Evolutionary conservation across 2,888 invertebrate genomes (phyloP), one percentile per base, ranked within the genome.

Genomic region (Lasioglossum zephyrum): DNA sequence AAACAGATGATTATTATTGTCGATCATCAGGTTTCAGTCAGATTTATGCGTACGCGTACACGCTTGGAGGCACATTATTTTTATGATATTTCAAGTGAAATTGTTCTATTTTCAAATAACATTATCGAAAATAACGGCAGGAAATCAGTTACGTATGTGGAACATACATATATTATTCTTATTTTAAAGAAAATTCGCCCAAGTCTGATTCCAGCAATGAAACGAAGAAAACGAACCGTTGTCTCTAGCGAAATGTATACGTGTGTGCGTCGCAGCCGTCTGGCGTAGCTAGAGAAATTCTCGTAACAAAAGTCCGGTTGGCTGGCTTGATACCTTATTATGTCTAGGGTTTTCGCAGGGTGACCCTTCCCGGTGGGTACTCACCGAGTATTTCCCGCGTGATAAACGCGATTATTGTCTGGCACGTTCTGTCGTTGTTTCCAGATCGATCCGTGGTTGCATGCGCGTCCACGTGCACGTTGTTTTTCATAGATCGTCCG

Each of bases 391-490:
- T 79, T 85, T 90, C 84, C 84, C 83, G 83, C 84, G 87, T 77
- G 88, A 86, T 87, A 87, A 87, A 82, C 81, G 86, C 88, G 92
- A 89, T 89, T 89, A 89, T 87, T 82, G 87, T 86, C 89, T 82
- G 85, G 60, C 84, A 77, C 81, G 79, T 73, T 80, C 77, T 41
- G 75, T 72, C 81, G 83, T 77, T 83, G 86, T 86, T 79, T 86
- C 84, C 80, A 88, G 90, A 89, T 90, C 89, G 91, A 90, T 90
- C 86, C 87, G 76, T 18, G 77, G 86, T 83, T 90, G 84, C 89
- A 90, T 88, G 89, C 86, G 86, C 85, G 89, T 88, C 89, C 86
- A 87, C 82, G 91, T 91, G 85, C 85, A 72, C 77, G 84, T 87
- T 83, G 80, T 85, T 85, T 82, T 83, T 83, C 81, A 77, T 86